phyloP scores from a whole-genome alignment of 1,140 invertebrate species.

The Brachionus calyciflorus region DNA sequence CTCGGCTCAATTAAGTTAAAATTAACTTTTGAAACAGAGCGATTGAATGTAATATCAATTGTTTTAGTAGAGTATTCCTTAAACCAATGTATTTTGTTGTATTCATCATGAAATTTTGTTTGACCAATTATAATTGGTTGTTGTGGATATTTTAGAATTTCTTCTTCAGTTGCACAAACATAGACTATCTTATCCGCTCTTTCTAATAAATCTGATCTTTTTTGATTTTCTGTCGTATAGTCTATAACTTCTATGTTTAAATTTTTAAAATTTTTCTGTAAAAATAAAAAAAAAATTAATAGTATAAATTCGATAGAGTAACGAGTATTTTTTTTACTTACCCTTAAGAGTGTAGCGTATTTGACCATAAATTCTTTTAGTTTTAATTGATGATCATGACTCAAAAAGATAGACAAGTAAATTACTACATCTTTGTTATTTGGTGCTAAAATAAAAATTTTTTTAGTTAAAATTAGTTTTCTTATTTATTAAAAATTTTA shows the following conservation, averaged over 20 bases:
- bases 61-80: not conserved
- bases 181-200: slow-evolving; percentile 6
- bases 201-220: not conserved
- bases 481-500: too few species aligned
- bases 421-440: slow-evolving; percentile 1
- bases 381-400: not conserved
- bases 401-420: slow-evolving; percentile 23
- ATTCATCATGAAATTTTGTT: slow-evolving; percentile 27
- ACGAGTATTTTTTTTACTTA: too few species aligned
- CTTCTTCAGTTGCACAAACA: slow-evolving; percentile 21
- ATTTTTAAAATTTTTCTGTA: slow-evolving; percentile 14
- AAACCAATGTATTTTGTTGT: slow-evolving; percentile 29
- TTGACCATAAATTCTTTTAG: not conserved
- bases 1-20: not conserved
- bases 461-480: too few species aligned
- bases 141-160: not conserved
- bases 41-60: not conserved
- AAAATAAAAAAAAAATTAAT: too few species aligned
- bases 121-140: not conserved
- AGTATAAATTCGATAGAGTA: too few species aligned
- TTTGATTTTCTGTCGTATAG: not conserved
- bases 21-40: not conserved
- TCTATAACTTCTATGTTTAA: not conserved
- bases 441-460: not conserved
- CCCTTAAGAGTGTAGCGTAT: not conserved